phyloP scores from a whole-genome alignment of 2,888 invertebrate genomes.

The Desoria tigrina region DNA sequence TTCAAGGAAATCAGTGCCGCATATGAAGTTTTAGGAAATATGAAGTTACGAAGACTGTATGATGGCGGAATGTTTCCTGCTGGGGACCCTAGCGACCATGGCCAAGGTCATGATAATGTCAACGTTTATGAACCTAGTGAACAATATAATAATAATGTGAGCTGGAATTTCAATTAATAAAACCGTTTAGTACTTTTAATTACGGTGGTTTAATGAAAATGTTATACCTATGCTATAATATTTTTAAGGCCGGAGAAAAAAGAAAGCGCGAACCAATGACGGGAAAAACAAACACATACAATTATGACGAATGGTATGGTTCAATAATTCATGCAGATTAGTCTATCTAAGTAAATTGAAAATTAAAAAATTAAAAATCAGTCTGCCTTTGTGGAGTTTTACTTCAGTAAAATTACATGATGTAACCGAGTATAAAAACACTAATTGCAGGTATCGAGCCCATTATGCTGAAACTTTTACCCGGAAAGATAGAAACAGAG shows the following conservation, averaged over 20 bases:
- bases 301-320: constrained; percentile 36
- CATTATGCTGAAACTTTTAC: neutral
- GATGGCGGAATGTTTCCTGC: constrained; percentile 65
- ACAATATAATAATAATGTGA: too few species aligned
- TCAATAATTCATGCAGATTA: neutral
- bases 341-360: too few species aligned
- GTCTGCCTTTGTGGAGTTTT: neutral
- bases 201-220: too few species aligned
- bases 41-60: constrained; percentile 72
- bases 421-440: too few species aligned
- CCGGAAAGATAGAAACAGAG: too few species aligned
- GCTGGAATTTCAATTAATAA: too few species aligned
- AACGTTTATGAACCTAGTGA: too few species aligned
- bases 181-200: too few species aligned
- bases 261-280: constrained; percentile 12
- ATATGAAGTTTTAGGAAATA: constrained; percentile 78
- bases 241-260: too few species aligned
- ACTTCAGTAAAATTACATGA: neutral
- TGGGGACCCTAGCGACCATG: neutral
- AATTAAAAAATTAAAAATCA: too few species aligned
- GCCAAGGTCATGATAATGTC: too few species aligned
- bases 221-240: too few species aligned
- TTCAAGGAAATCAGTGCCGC: constrained; percentile 81
- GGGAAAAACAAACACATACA: constrained; percentile 22
- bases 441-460: neutral